Evolutionary conservation across 1,140 invertebrate species (phyloP), one percentile per base, ranked within the genome.

Genomic region (Cotesia typhae): DNA sequence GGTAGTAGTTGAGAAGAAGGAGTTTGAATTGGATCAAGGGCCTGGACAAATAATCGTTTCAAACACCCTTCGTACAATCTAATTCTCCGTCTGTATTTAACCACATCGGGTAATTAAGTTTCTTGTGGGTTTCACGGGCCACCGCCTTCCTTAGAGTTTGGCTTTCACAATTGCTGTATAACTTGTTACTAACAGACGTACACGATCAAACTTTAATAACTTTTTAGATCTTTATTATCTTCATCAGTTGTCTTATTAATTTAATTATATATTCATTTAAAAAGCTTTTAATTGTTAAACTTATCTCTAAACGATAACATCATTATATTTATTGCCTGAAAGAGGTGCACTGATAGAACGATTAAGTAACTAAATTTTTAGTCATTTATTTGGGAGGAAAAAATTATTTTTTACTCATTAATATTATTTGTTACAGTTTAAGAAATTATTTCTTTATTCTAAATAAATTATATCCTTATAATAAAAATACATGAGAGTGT

Each of bases 41-140:
- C 9, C 28, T 70, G 63, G 69, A 72, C 71, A 66, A 79, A 75
- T 78, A 79, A 78, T 79, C 74, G 75, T 78, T 78, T 80, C 75
- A 77, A 70, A 70, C 17, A 12, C n/a, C 37, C 17, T 57, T 20
- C n/a, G n/a, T 20, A 57, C 53, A 57, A 57, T 20, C 53, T 20
- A 57, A 57, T 38, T 63, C 37, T 14, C 37, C 17, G 47, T 74
- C 68, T 77, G 78, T 78, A 79, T 78, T 77, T 69, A 76, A 74
- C 78, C 76, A 80, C 76, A 74, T 79, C 74, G 79, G 77, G 79
- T 84, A 84, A 84, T 84, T 84, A 83, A 84, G 81, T 84, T 83
- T 82, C 81, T 76, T 79, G 80, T 79, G 79, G 82, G 78, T 83
- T 84, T 83, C 78, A 80, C 74, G 74, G 74, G 74, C 82, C 77